Evolutionary conservation across 2,113 vertebrate genomes (phyloP).

Genomic region (Gavia stellata): DNA sequence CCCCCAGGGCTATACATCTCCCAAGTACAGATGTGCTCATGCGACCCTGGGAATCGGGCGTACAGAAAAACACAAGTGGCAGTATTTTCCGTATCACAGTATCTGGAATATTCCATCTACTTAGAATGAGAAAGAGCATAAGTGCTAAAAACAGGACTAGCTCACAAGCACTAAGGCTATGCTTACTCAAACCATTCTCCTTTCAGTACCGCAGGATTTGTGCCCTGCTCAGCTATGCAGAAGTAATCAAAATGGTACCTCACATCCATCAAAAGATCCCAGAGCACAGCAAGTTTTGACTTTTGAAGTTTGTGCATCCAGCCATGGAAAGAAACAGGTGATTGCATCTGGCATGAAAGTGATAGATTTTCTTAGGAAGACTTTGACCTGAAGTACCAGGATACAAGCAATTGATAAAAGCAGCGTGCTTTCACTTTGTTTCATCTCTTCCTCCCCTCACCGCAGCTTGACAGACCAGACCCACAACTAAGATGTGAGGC

Average conservation of each 20-base stretch:
- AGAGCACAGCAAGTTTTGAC: background rate
- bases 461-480: background rate
- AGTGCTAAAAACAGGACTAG: background rate
- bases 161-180: background rate
- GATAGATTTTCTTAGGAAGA: background rate
- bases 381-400: background rate
- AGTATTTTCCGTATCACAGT: background rate
- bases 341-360: background rate
- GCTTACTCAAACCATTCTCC: background rate
- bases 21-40: rapidly evolving
- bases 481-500: background rate
- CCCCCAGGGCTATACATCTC: background rate
- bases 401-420: background rate
- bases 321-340: background rate
- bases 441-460: background rate
- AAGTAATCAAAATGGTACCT: background rate
- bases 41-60: background rate
- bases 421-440: background rate
- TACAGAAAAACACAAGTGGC: rapidly evolving
- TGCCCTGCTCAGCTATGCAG: background rate
- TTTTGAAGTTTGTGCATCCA: background rate
- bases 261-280: background rate
- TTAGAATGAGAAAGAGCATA: background rate
- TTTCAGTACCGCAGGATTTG: background rate
- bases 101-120: background rate